phyloP scores from a whole-genome alignment of 2,888 invertebrate genomes.

The Drosophila longiperda region DNA sequence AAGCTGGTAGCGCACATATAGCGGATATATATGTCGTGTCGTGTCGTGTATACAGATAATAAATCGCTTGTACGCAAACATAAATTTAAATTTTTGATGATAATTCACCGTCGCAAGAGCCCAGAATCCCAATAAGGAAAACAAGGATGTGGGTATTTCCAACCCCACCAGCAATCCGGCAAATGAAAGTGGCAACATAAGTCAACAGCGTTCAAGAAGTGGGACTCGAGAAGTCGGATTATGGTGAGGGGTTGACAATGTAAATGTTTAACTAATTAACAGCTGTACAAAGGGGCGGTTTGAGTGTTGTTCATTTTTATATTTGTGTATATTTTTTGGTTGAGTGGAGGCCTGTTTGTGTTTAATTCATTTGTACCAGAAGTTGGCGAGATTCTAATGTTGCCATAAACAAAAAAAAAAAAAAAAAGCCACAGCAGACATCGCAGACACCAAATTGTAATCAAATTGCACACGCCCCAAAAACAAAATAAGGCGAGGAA shows the following conservation, averaged over 20 bases:
- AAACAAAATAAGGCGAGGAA: constrained; percentile 14
- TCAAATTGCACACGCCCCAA: constrained; percentile 61
- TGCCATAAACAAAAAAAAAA: constrained; percentile 47
- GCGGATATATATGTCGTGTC: constrained; percentile 5
- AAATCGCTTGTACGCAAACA: constrained; percentile 70
- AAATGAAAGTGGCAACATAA: constrained; percentile 56
- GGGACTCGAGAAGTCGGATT: constrained; percentile 4
- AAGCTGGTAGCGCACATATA: constrained; percentile 2
- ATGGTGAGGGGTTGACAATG: constrained; percentile 31
- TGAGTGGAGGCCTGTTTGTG: constrained; percentile 4
- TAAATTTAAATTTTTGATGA: constrained; percentile 80
- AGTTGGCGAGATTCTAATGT: constrained; percentile 64
- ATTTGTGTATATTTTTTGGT: background rate
- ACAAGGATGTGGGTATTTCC: background rate
- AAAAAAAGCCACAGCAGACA: constrained; percentile 50
- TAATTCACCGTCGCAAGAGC: constrained; percentile 46
- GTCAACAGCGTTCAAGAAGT: constrained; percentile 50
- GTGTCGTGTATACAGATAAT: constrained; percentile 47
- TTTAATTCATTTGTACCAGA: constrained; percentile 58
- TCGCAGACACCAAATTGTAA: constrained; percentile 62
- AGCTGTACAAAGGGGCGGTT: constrained; percentile 22
- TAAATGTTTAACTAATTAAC: constrained; percentile 77
- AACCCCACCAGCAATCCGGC: background rate
- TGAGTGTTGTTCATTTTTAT: constrained; percentile 19
- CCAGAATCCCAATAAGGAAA: background rate